Conservation (phyloP, 2,888 invertebrate species). For the Lepidocyrtoides sp. region DNA sequence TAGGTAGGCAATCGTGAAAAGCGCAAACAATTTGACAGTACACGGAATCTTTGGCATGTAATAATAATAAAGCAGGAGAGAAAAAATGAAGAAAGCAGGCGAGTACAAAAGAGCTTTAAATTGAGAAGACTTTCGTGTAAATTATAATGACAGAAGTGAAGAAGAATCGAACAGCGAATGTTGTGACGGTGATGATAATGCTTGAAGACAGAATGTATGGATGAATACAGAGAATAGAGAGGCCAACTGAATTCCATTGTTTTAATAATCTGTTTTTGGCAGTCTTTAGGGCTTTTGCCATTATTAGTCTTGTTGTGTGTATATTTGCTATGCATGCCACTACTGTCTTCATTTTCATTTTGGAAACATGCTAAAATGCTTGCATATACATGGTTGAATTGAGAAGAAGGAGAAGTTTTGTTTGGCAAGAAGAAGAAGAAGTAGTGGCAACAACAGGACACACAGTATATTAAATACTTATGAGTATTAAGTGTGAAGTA, state of each 20-base stretch:
- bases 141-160: neutral
- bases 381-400: no score
- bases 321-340: no score
- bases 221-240: neutral
- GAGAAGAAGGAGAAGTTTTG: neutral
- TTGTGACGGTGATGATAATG: no score
- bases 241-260: conserved; percentile 71
- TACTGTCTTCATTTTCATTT: no score
- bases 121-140: neutral
- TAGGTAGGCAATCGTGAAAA: neutral
- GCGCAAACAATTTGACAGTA: neutral
- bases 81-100: neutral
- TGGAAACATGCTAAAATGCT: no score
- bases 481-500: neutral
- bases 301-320: conserved; percentile 25
- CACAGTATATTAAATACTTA: neutral
- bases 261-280: conserved; percentile 73
- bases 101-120: neutral
- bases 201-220: conserved; percentile 16
- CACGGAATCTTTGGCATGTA: neutral
- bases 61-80: neutral
- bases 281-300: conserved; percentile 50
- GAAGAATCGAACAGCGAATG: conserved; percentile 20
- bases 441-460: neutral
- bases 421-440: neutral